A percentile compares a stretch with the other conserved stretches of the same genome.
Evolutionary conservation across 2,113 vertebrate species (phyloP).

Genomic region (Aldabrachelys gigantea): DNA sequence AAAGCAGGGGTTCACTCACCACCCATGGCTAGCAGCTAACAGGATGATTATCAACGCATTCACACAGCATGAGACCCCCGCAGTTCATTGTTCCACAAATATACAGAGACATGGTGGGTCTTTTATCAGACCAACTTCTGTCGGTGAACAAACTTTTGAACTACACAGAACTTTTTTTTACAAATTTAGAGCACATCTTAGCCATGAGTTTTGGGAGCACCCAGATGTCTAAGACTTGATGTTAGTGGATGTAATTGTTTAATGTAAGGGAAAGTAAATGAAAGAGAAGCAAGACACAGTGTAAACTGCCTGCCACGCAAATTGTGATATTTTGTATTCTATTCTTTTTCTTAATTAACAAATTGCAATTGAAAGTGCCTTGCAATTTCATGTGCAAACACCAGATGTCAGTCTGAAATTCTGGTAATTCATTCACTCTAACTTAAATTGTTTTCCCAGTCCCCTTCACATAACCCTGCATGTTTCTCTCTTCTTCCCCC

Average conservation of each 20-base stretch:
- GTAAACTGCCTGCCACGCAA: not conserved
- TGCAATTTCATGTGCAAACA: not conserved
- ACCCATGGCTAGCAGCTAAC: not conserved
- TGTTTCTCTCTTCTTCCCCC: not conserved
- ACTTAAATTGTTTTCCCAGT: not conserved
- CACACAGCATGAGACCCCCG: not conserved
- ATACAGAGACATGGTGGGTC: not conserved
- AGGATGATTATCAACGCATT: not conserved
- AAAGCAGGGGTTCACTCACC: too few species aligned
- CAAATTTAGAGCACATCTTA: not conserved
- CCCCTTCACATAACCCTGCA: not conserved
- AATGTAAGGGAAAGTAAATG: not conserved
- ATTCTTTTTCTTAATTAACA: not conserved
- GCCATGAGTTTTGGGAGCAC: not conserved
- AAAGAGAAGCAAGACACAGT: not conserved
- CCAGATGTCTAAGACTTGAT: not conserved
- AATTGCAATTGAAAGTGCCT: not conserved
- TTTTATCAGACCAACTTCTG: not conserved
- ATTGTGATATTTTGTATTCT: not conserved
- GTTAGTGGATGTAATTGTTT: not conserved
- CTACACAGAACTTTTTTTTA: not conserved
- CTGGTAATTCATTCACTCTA: not conserved
- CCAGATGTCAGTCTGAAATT: not conserved
- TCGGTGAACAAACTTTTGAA: not conserved
- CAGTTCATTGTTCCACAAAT: not conserved